These are phyloP conservation scores for Caenorhabditis elegans DNA, from an alignment of 1,140 invertebrate species.

Conservation along the genomic window WBcel235 BX284604.4:13261501-13262000, in stretches of 20 bases:
- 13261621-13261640: background rate
- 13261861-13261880: conserved; percentile 10
- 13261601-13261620: background rate
- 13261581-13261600: no score
- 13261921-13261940: conserved; percentile 4
- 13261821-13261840: background rate
- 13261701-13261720: background rate
- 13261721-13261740: background rate
- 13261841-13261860: background rate
- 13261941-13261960: conserved; percentile 9
- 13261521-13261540: background rate
- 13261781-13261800: no score
- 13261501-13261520: background rate
- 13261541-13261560: background rate
- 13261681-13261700: conserved; percentile 1
- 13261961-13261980: background rate
- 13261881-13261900: conserved; percentile 40
- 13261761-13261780: no score
- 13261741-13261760: conserved; percentile 6
- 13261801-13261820: conserved; percentile 12
- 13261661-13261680: conserved; percentile 14
- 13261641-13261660: background rate
- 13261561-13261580: background rate
- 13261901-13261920: conserved; percentile 36
- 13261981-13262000: conserved; percentile 13